Percentiles rank a stretch among this genome's conserved stretches.
These are phyloP conservation scores for Pseudomyrmex cubaensis DNA, from an alignment of 1,140 invertebrate genomes.

Conservation along the genomic window DNA sequence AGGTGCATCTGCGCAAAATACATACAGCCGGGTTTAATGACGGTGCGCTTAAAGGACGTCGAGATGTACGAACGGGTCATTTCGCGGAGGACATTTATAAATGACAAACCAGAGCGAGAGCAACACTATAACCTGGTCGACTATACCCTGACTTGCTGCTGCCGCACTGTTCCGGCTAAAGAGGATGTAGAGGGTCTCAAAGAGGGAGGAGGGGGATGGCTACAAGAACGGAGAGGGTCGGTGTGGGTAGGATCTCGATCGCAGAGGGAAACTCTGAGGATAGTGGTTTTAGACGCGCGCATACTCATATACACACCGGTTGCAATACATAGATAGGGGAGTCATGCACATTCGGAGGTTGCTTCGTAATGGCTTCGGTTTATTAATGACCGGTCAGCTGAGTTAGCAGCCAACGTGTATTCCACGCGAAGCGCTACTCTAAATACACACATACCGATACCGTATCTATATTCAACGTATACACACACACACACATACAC, in stretches of 20 bases:
- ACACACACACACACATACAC: not conserved
- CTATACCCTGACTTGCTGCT: conserved; percentile 68
- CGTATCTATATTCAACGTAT: conserved; percentile 25
- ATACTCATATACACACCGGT: conserved; percentile 64
- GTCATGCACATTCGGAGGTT: conserved; percentile 79
- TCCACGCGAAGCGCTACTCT: conserved; percentile 76
- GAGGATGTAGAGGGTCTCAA: conserved; percentile 63
- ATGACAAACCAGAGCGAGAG: conserved; percentile 80
- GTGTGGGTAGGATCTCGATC: conserved; percentile 71
- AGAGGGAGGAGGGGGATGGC: conserved; percentile 18
- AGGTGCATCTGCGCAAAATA: conserved; percentile 52
- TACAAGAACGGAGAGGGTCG: conserved; percentile 60
- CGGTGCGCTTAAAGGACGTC: conserved; percentile 80
- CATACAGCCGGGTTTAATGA: conserved; percentile 82
- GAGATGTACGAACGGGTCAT: conserved; percentile 84
- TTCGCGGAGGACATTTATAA: conserved; percentile 84
- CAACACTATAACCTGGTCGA: conserved; percentile 79
- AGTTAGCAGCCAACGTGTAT: conserved; percentile 79
- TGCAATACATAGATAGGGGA: conserved; percentile 22
- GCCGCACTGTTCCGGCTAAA: conserved; percentile 70
- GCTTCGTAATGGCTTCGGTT: conserved; percentile 84
- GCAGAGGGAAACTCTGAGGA: conserved; percentile 81
- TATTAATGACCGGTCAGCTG: conserved; percentile 85
- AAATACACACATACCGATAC: conserved; percentile 62
- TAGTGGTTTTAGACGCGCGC: conserved; percentile 79